These are phyloP conservation scores for Protobothrops flavoviridis DNA, from an alignment of 2,113 vertebrate species.

Conservation along the genomic window DNA sequence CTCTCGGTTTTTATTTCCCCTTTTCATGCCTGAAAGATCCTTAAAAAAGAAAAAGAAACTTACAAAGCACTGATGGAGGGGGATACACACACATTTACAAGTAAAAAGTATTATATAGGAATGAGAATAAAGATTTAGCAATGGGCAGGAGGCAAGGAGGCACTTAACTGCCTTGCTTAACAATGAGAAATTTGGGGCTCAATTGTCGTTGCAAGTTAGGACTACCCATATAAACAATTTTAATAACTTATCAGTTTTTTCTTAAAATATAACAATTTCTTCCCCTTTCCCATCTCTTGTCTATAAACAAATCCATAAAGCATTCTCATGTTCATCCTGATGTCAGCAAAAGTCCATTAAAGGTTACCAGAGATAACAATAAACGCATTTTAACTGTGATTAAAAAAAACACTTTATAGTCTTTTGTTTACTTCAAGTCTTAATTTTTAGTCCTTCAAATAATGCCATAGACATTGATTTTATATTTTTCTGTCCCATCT, in stretches of 20 bases:
- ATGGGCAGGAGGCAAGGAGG: conserved; percentile 46
- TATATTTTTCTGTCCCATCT: not conserved
- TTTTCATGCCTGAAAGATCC: conserved; percentile 51
- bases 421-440: not conserved
- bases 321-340: not conserved
- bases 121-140: conserved; percentile 46
- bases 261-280: not conserved
- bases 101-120: conserved; percentile 21
- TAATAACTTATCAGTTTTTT: not conserved
- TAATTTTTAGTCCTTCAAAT: not conserved
- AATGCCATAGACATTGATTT: not conserved
- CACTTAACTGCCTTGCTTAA: too few relatives aligned
- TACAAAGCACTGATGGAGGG: conserved; percentile 41
- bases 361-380: not conserved
- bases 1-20: conserved; percentile 59
- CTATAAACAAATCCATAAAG: not conserved
- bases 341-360: not conserved
- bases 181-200: too few relatives aligned
- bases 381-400: not conserved
- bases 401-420: not conserved
- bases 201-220: too few relatives aligned
- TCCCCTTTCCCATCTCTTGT: not conserved
- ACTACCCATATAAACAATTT: not conserved
- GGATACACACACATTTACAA: not conserved
- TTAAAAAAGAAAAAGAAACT: not conserved